Percentiles rank a stretch among this genome's conserved stretches.
These are phyloP conservation scores for Helogale parvula DNA, from an alignment of 2,113 vertebrate genomes.

Conservation along the genomic window DNA sequence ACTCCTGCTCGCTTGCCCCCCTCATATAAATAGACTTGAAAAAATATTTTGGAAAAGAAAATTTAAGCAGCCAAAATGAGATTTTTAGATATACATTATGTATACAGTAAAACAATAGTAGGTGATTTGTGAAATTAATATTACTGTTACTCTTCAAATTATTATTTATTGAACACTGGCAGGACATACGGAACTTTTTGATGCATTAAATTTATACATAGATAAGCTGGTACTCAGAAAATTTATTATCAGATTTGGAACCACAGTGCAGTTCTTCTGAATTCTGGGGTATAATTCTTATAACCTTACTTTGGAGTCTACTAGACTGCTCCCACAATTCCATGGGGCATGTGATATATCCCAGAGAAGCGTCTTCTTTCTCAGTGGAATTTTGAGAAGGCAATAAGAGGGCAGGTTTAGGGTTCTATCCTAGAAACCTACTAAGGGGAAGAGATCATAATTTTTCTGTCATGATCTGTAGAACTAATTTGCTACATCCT, in stretches of 20 bases:
- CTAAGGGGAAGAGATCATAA: background rate
- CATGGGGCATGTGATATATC: background rate
- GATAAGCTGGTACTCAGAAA: background rate
- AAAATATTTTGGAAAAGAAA: background rate
- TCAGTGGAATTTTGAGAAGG: background rate
- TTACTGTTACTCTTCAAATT: background rate
- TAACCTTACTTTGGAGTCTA: background rate
- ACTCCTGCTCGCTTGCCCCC: too few relatives aligned
- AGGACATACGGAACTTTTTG: background rate
- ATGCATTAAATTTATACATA: slow-evolving; percentile 2
- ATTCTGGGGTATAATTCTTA: background rate
- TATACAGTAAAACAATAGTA: background rate
- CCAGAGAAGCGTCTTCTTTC: background rate
- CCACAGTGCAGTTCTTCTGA: background rate
- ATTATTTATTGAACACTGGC: background rate
- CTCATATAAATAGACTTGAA: too few relatives aligned
- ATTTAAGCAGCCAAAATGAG: background rate
- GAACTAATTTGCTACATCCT: background rate
- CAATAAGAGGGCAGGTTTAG: background rate
- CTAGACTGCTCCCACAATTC: background rate
- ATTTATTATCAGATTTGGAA: background rate
- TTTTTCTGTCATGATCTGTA: background rate
- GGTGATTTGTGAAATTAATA: background rate
- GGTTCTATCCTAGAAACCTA: background rate
- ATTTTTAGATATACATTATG: background rate